Evolutionary conservation across 2,797 vertebrate genomes (phyloP).

Genomic region (Chrosomus eos): DNA sequence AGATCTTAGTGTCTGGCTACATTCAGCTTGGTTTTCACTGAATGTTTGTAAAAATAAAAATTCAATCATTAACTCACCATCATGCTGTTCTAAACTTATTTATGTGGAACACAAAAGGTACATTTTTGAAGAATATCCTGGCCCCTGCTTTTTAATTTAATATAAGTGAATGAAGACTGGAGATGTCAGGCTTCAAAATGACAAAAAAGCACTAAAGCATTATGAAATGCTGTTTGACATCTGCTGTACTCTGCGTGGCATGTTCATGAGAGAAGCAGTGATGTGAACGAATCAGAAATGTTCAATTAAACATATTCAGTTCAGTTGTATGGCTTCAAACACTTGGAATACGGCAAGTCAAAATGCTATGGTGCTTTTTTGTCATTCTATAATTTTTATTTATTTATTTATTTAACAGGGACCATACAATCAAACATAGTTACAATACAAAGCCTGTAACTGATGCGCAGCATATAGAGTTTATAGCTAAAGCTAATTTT

Average conservation of each 20-base stretch:
- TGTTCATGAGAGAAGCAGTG: background rate
- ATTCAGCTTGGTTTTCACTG: constrained; percentile 1
- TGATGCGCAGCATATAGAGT: too few species aligned
- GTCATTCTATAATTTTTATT: background rate
- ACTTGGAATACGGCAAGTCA: background rate
- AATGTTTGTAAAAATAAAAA: constrained; percentile 12
- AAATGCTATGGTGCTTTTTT: background rate
- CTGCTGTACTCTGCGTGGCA: background rate
- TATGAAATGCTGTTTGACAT: background rate
- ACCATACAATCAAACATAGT: too few species aligned
- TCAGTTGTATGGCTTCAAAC: background rate
- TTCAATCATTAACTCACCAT: background rate
- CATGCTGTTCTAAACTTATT: background rate
- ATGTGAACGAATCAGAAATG: background rate
- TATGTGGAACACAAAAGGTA: background rate
- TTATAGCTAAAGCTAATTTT: too few species aligned
- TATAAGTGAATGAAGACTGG: background rate
- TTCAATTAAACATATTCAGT: background rate
- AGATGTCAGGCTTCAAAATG: background rate
- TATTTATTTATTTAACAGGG: too few species aligned
- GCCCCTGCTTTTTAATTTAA: background rate
- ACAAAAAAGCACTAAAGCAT: background rate
- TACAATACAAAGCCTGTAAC: too few species aligned
- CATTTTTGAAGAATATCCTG: background rate
- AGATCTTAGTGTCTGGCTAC: background rate